Evolutionary conservation across 2,113 vertebrate genomes (phyloP).

Genomic region (Neolamprologus caudopunctatus): DNA sequence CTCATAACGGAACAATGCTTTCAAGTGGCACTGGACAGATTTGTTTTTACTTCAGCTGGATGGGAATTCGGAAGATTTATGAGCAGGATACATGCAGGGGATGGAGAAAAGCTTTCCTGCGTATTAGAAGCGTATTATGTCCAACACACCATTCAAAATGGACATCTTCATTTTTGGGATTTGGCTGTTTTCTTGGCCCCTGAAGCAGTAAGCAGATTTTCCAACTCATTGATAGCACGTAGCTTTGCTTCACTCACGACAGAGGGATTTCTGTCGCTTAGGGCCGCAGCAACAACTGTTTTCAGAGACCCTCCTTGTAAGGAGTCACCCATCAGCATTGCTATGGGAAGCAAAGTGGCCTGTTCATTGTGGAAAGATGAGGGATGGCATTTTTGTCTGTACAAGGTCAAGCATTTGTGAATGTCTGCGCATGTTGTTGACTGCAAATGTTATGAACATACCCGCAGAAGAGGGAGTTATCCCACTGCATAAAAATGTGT

Average conservation of each 20-base stretch:
- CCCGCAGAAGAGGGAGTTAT: background rate
- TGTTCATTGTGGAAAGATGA: constrained; percentile 40
- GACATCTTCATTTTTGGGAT: constrained; percentile 17
- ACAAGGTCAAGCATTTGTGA: constrained; percentile 33
- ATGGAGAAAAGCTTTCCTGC: background rate
- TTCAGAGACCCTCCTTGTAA: background rate
- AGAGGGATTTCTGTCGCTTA: constrained; percentile 9
- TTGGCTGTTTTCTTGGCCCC: background rate
- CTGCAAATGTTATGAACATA: background rate
- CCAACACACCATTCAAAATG: background rate
- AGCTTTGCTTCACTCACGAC: background rate
- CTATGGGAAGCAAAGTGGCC: background rate
- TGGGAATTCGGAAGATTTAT: constrained; percentile 33
- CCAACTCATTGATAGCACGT: constrained; percentile 4
- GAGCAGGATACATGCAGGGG: constrained; percentile 1
- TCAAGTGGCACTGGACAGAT: constrained; percentile 43
- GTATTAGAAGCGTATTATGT: background rate
- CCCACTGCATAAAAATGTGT: background rate
- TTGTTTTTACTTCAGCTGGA: constrained; percentile 47
- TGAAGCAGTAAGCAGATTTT: background rate
- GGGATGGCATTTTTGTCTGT: constrained; percentile 28
- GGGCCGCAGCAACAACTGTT: background rate
- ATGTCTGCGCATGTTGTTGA: background rate
- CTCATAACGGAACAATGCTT: constrained; percentile 47
- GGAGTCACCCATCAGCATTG: background rate